Evolutionary conservation across 2,113 vertebrate species (phyloP).

Genomic region (Aleadryas rufinucha): DNA sequence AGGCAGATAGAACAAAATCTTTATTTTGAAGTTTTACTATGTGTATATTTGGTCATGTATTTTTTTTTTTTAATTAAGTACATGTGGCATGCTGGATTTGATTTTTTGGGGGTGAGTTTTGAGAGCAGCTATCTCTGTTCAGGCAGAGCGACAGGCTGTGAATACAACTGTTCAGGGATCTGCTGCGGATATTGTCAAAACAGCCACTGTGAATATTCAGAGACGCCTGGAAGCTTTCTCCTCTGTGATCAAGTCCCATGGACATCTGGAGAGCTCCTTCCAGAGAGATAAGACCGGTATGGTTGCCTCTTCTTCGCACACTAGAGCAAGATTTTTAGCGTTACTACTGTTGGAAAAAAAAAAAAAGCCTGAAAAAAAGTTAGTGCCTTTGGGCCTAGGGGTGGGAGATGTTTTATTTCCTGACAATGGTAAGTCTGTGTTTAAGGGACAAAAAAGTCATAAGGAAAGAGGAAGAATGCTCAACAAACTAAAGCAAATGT

Average conservation of each 20-base stretch:
- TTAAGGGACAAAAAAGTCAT: background rate
- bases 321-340: background rate
- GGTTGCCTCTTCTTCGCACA: background rate
- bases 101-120: background rate
- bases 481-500: background rate
- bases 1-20: background rate
- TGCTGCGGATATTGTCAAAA: conserved; percentile 94
- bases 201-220: conserved; percentile 93
- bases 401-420: background rate
- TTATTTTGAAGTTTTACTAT: background rate
- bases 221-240: conserved; percentile 76
- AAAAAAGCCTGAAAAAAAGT: background rate
- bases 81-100: background rate
- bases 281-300: conserved; percentile 43
- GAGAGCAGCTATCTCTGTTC: background rate
- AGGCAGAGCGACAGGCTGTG: conserved; percentile 96
- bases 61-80: background rate
- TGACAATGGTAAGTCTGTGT: background rate
- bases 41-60: background rate
- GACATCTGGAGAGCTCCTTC: conserved; percentile 71
- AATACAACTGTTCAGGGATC: conserved; percentile 96
- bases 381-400: background rate
- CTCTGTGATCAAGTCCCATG: conserved; percentile 76
- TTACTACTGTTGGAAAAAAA: background rate
- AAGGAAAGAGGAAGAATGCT: background rate